phyloP scores from a whole-genome alignment of 2,797 vertebrate species.

The Amniataba percoides region DNA sequence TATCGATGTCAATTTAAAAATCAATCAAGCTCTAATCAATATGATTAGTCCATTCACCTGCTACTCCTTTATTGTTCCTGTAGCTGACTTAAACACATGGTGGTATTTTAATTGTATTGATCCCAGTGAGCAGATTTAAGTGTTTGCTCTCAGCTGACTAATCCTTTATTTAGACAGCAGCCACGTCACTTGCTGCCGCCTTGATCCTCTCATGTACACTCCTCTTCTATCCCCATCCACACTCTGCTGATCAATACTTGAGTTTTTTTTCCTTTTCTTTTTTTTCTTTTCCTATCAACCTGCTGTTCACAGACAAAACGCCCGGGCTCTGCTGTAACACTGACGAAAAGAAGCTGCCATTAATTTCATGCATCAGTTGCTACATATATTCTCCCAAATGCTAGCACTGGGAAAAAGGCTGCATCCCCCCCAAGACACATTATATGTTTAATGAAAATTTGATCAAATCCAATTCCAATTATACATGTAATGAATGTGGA shows the following conservation, averaged over 20 bases:
- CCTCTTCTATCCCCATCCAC: slow-evolving; percentile 5
- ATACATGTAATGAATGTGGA: slow-evolving; percentile 77
- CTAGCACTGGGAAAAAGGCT: slow-evolving; percentile 24
- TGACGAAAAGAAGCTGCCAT: slow-evolving; percentile 54
- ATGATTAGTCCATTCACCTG: slow-evolving; percentile 14
- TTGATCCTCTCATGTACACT: slow-evolving; percentile 18
- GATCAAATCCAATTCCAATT: slow-evolving; percentile 81
- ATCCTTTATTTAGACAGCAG: slow-evolving; percentile 21
- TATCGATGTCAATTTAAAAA: slow-evolving; percentile 3
- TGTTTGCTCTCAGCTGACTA: slow-evolving; percentile 31
- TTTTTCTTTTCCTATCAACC: slow-evolving; percentile 22
- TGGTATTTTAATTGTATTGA: slow-evolving; percentile 34
- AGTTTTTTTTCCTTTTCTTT: slow-evolving; percentile 10
- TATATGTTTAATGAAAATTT: slow-evolving; percentile 76
- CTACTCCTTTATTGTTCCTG: background rate
- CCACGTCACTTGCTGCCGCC: background rate
- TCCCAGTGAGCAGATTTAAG: slow-evolving; percentile 16
- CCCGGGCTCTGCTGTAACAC: background rate
- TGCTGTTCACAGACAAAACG: slow-evolving; percentile 7
- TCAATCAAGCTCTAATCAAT: slow-evolving; percentile 7
- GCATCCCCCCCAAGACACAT: slow-evolving; percentile 50
- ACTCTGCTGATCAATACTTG: slow-evolving; percentile 32
- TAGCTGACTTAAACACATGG: slow-evolving; percentile 17
- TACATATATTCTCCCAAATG: slow-evolving; percentile 52
- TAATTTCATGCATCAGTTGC: slow-evolving; percentile 74